Percentiles rank a stretch among this genome's conserved stretches.
Evolutionary conservation across 2,797 vertebrate genomes (phyloP).

Genomic region (Heliangelus exortis): DNA sequence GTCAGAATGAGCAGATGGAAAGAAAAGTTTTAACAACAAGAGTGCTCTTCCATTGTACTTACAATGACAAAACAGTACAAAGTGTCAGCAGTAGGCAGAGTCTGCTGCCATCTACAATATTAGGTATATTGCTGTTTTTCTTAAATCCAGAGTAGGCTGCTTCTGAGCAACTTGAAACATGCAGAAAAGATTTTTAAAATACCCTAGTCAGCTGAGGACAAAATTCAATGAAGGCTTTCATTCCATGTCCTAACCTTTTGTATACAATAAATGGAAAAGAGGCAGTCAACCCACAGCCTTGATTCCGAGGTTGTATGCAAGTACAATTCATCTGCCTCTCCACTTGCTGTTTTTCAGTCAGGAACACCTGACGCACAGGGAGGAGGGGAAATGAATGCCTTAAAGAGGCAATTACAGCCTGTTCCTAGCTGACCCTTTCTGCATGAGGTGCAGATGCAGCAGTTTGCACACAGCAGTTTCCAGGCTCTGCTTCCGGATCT

Average conservation of each 20-base stretch:
- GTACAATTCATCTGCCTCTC: not conserved
- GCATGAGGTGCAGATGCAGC: not conserved
- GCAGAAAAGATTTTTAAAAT: not conserved
- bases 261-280: not conserved
- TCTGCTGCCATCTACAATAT: constrained; percentile 13
- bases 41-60: constrained; percentile 61
- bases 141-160: constrained; percentile 24
- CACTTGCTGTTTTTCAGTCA: not conserved
- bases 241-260: not conserved
- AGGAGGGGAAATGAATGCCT: not conserved
- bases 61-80: constrained; percentile 56
- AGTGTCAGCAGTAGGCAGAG: constrained; percentile 64
- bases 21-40: constrained; percentile 61
- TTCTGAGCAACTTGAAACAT: constrained; percentile 56
- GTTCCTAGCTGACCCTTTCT: not conserved
- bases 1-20: constrained; percentile 70
- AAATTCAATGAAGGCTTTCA: constrained; percentile 14
- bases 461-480: not conserved
- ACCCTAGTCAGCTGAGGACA: not conserved
- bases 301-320: not conserved
- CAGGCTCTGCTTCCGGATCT: not conserved
- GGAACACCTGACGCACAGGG: not conserved
- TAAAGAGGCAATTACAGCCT: not conserved
- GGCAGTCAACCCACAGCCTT: not conserved
- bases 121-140: constrained; percentile 12